phyloP scores from a whole-genome alignment of 2,888 invertebrate genomes.

The Fabriciana adippe region DNA sequence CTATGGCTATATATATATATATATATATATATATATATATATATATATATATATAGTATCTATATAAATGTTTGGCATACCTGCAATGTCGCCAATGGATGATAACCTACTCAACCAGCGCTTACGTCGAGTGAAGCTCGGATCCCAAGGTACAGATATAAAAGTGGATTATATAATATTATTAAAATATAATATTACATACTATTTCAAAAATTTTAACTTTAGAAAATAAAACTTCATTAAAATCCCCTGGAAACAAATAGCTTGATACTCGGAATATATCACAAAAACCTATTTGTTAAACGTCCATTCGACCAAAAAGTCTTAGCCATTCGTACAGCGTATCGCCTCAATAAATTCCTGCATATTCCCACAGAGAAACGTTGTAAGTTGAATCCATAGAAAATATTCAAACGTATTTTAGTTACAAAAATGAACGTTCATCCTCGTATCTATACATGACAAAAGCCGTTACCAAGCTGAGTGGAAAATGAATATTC shows the following conservation, averaged over 20 bases:
- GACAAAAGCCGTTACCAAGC: background rate
- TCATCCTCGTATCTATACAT: slow-evolving; percentile 4
- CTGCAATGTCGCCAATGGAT: no score
- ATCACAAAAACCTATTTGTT: slow-evolving; percentile 8
- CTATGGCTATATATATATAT: no score
- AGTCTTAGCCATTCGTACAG: slow-evolving; percentile 8
- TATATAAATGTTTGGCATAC: no score
- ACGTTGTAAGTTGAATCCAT: background rate
- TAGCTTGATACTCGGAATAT: background rate
- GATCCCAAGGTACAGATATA: no score
- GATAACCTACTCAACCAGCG: no score
- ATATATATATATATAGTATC: no score
- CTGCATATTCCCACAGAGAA: background rate
- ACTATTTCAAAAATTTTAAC: no score
- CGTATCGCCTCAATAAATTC: slow-evolving; percentile 17
- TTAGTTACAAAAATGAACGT: background rate
- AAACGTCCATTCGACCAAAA: slow-evolving; percentile 10
- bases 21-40: no score
- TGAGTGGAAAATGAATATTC: background rate
- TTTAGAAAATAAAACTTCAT: background rate
- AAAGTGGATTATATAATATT: no score
- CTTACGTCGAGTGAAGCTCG: no score
- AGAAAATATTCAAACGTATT: background rate
- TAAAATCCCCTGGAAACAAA: slow-evolving; percentile 3
- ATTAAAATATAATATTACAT: no score